A percentile compares a stretch with the other conserved stretches of the same genome.
phyloP scores from a whole-genome alignment of 53 echinoderm and acorn worm genomes.

The Paracentrotus lividus region DNA sequence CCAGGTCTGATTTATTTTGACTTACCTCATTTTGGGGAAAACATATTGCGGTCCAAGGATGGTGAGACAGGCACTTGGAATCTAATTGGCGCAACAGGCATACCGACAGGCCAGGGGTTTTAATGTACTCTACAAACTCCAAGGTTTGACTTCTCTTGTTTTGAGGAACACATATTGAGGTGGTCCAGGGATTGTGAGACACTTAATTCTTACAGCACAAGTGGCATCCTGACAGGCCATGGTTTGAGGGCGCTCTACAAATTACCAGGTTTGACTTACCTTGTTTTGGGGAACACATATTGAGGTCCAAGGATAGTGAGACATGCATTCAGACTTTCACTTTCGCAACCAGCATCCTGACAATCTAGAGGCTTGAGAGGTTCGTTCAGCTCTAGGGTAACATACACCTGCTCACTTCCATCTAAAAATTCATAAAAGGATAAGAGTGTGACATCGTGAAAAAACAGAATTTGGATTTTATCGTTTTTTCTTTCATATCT shows the following conservation, averaged over 20 bases:
- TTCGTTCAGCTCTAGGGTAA: conserved; percentile 84
- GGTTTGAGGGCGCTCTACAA: too few species aligned
- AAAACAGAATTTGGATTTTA: not conserved
- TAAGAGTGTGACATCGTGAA: too few species aligned
- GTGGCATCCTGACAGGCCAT: conserved; percentile 55
- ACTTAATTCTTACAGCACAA: conserved; percentile 53
- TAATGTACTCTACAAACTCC: too few species aligned
- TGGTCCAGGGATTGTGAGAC: conserved; percentile 78
- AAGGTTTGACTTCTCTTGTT: conserved; percentile 44
- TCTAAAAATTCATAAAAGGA: conserved; percentile 33
- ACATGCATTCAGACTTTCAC: conserved; percentile 69
- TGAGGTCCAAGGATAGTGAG: conserved; percentile 76
- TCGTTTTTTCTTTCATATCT: not conserved
- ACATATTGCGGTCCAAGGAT: conserved; percentile 74
- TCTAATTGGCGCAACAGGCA: conserved; percentile 34
- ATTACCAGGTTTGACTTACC: conserved; percentile 23
- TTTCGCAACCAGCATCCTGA: conserved; percentile 37
- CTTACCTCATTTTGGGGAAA: conserved; percentile 54
- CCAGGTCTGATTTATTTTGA: too few species aligned
- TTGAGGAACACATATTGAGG: conserved; percentile 62
- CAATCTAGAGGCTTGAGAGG: conserved; percentile 76
- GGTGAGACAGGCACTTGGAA: conserved; percentile 73
- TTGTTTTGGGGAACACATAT: conserved; percentile 61
- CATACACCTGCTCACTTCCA: conserved; percentile 77
- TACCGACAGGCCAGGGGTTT: conserved; percentile 68